phyloP scores from a whole-genome alignment of 2,113 vertebrate species.

The Oryctolagus cuniculus region DNA sequence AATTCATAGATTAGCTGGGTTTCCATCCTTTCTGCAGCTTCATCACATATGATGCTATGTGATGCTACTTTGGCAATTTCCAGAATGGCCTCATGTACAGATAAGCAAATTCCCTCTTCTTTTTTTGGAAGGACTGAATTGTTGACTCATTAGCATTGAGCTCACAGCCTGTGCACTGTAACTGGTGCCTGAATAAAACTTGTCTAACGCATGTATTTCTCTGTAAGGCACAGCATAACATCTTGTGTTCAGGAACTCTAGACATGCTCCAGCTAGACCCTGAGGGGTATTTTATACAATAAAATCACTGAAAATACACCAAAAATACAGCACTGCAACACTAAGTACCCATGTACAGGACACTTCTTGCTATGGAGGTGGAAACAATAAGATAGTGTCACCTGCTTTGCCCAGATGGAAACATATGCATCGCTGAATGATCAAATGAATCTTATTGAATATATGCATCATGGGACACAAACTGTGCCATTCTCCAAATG shows the following conservation, averaged over 20 bases:
- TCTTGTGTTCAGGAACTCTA: background rate
- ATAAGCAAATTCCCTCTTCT: background rate
- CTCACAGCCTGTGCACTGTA: background rate
- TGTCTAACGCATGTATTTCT: background rate
- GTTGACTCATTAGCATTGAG: background rate
- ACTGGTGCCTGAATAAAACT: rapidly evolving
- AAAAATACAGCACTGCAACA: background rate
- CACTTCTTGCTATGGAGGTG: background rate
- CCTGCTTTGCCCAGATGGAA: background rate
- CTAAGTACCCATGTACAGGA: no score
- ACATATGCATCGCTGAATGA: rapidly evolving
- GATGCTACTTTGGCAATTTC: background rate
- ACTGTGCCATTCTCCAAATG: background rate
- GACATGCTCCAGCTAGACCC: rapidly evolving
- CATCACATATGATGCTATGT: background rate
- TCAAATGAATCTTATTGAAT: no score
- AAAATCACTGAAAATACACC: background rate
- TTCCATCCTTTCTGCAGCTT: background rate
- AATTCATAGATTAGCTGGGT: background rate
- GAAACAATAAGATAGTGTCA: background rate
- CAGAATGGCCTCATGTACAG: background rate
- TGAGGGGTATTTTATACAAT: background rate
- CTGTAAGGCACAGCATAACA: background rate
- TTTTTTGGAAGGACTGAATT: background rate
- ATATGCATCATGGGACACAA: rapidly evolving